A percentile compares a stretch with the other conserved stretches of the same genome.
phyloP scores from a whole-genome alignment of 2,797 vertebrate species.

The Salmo trutta region DNA sequence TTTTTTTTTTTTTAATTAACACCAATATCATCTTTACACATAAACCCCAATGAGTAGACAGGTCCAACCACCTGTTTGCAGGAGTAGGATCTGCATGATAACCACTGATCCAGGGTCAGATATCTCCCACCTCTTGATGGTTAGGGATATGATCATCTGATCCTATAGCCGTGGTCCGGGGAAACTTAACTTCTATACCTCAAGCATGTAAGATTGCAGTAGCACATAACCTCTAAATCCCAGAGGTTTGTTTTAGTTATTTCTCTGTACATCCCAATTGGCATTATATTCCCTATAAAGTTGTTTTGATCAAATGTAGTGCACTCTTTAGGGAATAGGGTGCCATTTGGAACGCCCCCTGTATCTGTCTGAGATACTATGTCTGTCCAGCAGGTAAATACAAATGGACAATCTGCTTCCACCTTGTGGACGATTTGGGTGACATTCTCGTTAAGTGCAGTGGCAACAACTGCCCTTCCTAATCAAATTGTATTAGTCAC shows the following conservation, averaged over 20 bases:
- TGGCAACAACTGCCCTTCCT: neutral
- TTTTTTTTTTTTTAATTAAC: too few species aligned
- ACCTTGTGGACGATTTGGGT: neutral
- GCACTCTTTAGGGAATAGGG: neutral
- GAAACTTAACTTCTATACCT: neutral
- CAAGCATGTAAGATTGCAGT: neutral
- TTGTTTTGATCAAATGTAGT: too few species aligned
- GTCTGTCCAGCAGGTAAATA: too few species aligned
- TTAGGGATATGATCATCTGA: too few species aligned
- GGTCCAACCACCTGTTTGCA: too few species aligned
- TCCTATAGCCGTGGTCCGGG: too few species aligned
- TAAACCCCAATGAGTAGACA: too few species aligned
- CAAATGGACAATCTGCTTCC: neutral
- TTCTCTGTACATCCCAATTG: too few species aligned
- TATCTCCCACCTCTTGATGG: neutral
- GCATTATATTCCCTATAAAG: too few species aligned
- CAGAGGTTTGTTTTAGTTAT: too few species aligned
- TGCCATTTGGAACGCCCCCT: neutral
- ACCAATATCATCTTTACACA: too few species aligned
- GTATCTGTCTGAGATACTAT: neutral
- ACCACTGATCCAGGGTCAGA: neutral
- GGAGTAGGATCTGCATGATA: conserved; percentile 21
- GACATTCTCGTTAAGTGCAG: too few species aligned
- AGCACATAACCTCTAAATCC: neutral
- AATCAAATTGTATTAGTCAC: neutral